phyloP scores from a whole-genome alignment of 2,888 invertebrate species.

The Idaea dimidiata region DNA sequence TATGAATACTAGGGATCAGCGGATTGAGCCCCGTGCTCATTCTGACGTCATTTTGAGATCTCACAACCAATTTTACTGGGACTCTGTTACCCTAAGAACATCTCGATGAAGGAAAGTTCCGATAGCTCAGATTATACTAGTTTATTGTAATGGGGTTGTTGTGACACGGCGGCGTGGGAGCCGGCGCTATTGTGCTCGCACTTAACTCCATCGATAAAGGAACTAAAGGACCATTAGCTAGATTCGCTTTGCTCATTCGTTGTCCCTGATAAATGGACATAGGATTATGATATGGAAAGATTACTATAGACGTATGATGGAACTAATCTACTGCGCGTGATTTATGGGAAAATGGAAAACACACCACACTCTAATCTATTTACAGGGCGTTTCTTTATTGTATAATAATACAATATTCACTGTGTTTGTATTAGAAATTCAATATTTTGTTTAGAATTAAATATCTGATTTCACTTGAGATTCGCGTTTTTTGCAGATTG shows the following conservation, averaged over 20 bases:
- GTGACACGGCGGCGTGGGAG: slow-evolving; percentile 80
- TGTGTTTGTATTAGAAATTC: slow-evolving; percentile 29
- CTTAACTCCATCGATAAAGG: slow-evolving; percentile 76
- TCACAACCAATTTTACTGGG: slow-evolving; percentile 43
- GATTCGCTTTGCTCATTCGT: slow-evolving; percentile 78
- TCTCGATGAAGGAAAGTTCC: slow-evolving; percentile 7
- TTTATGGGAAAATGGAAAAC: slow-evolving; percentile 1
- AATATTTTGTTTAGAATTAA: slow-evolving; percentile 11
- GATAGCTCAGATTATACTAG: slow-evolving; percentile 42
- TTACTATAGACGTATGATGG: slow-evolving; percentile 47
- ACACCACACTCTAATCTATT: neutral
- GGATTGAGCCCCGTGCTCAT: slow-evolving; percentile 60
- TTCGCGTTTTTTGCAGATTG: slow-evolving; percentile 32
- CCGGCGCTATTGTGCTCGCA: slow-evolving; percentile 70
- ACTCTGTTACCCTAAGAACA: slow-evolving; percentile 23
- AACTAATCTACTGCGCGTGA: slow-evolving; percentile 32
- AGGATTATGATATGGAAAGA: slow-evolving; percentile 73
- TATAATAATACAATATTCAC: slow-evolving; percentile 8
- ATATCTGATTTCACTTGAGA: slow-evolving; percentile 22
- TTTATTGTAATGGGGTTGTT: slow-evolving; percentile 63
- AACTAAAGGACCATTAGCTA: slow-evolving; percentile 74
- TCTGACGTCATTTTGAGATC: slow-evolving; percentile 52
- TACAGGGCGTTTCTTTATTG: slow-evolving; percentile 10
- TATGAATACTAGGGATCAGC: slow-evolving; percentile 65
- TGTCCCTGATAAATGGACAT: slow-evolving; percentile 70